phyloP scores from a whole-genome alignment of 2,113 vertebrate genomes.

The Eulacestoma nigropectus region DNA sequence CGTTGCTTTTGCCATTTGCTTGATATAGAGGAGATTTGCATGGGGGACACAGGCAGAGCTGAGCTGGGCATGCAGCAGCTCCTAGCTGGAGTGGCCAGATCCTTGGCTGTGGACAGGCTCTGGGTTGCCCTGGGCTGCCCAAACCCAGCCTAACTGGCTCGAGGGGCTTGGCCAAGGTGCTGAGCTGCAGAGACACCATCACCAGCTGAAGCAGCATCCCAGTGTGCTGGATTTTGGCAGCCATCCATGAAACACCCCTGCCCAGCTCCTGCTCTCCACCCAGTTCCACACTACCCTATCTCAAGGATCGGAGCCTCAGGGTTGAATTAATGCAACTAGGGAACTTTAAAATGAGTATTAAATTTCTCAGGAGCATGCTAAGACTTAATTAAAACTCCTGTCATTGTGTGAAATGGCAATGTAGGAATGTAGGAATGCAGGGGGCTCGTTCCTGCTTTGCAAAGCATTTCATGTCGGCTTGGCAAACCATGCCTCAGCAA shows the following conservation, averaged over 20 bases:
- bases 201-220: neutral
- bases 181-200: neutral
- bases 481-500: neutral
- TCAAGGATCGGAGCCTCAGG: neutral
- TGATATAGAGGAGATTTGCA: neutral
- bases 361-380: neutral
- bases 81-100: accelerated
- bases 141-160: neutral
- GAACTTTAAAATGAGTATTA: neutral
- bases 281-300: neutral
- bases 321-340: neutral
- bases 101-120: neutral
- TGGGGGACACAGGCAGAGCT: neutral
- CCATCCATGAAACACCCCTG: neutral
- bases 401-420: neutral
- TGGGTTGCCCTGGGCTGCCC: neutral
- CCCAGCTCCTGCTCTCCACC: neutral
- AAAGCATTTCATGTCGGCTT: neutral
- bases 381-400: neutral
- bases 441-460: neutral
- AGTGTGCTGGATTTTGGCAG: neutral
- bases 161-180: neutral
- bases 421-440: neutral
- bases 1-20: neutral
- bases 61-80: neutral